phyloP scores from a whole-genome alignment of 2,797 vertebrate species.

The Tokudaia muenninki region DNA sequence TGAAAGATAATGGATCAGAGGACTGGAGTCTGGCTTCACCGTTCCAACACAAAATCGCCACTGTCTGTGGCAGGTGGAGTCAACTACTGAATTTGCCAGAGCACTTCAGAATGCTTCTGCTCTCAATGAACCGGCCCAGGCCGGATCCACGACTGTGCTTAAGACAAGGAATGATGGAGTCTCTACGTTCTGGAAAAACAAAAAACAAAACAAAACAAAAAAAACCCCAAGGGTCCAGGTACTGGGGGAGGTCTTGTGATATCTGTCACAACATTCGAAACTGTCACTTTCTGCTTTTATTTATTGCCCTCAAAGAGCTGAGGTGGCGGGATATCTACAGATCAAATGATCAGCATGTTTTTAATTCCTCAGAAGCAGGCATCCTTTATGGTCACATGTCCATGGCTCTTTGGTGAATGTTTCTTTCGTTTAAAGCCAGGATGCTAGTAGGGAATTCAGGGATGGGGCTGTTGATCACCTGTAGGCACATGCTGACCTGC shows the following conservation, averaged over 20 bases:
- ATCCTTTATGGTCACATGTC: not conserved
- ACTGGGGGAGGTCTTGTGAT: not conserved
- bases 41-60: not conserved
- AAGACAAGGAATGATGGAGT: not conserved
- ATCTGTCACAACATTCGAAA: constrained; percentile 4
- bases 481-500: not conserved
- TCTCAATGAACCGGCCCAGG: not conserved
- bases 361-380: constrained; percentile 15
- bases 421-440: not conserved
- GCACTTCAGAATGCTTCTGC: not conserved
- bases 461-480: not conserved
- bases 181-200: not conserved
- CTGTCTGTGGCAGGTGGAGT: not conserved
- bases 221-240: not conserved
- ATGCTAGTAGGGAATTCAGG: not conserved
- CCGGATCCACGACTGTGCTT: not conserved
- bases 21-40: not conserved
- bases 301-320: constrained; percentile 7
- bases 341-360: constrained; percentile 26
- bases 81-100: not conserved
- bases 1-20: not conserved
- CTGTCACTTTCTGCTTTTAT: constrained; percentile 40
- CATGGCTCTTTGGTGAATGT: not conserved
- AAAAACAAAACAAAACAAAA: too few relatives aligned
- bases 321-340: not conserved